Evolutionary conservation across 2,888 invertebrate species (phyloP), one percentile per base, ranked within the genome.

Genomic region (Cantharis rufa): DNA sequence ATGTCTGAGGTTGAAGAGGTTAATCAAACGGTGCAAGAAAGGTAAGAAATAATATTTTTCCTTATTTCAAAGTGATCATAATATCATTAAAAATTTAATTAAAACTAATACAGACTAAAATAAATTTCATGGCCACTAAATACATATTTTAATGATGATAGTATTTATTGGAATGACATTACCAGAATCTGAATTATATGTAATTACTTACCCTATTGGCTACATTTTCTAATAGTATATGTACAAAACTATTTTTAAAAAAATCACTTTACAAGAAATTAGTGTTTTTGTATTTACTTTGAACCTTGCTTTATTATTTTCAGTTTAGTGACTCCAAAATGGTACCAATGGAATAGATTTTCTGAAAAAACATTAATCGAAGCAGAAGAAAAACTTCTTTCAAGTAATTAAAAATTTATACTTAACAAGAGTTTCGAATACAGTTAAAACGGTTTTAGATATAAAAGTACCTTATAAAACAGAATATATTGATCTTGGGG

Each of bases 321-420:
- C 48, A 48, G 48, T 24, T 66, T 66, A 21, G 64, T 24, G 64
- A 24, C 13, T 7, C 64, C 64, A n/a, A 16, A 18, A 21, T 94
- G 93, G 94, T 90, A 93, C 86, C 91, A 92, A 87, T 96, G 96
- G 96, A 93, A 94, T 76, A 91, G 92, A 72, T 94, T 93, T 83
- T 96, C 95, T 32, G 91, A 93, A 85, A 92, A 90, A 72, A 94
- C 94, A 92, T 89, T 96, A 83, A 91, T 95, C 79, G 89, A 92
- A 80, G 93, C 94, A 9, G 96, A 96, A 86, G 94, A 76, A 62
- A 76, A 76, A 18, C 71, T 76, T 27, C 15, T 81, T 84, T 86
- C 27, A 79, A 86, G n/a, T 89, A 89, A 78, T 48, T 48, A 48
- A n/a, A 24, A n/a, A n/a, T 48, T 48, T 48, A 48, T 7, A n/a